Conservation (phyloP, 2,888 invertebrate genomes). For the Noctuana brunneofusca region DNA sequence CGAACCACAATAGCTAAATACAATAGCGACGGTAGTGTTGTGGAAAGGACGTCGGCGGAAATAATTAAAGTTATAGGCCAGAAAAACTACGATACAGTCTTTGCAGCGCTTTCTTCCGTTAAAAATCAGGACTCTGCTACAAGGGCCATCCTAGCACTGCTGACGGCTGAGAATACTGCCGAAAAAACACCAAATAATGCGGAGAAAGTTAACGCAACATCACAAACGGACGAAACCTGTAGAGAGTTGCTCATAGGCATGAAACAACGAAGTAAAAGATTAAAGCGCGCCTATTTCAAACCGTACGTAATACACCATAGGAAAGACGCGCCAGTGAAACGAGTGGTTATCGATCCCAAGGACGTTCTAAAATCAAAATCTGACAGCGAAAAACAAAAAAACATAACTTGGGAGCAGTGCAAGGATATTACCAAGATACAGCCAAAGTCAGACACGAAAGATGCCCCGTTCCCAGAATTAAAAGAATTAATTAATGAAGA, state of each 20-base stretch:
- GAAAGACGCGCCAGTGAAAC: slow-evolving; percentile 44
- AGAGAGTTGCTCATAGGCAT: not conserved
- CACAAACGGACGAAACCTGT: not conserved
- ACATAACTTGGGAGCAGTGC: not conserved
- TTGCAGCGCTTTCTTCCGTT: slow-evolving; percentile 61
- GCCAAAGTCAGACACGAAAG: not conserved
- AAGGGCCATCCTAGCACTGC: slow-evolving; percentile 56
- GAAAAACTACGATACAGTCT: slow-evolving; percentile 59
- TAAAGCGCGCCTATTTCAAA: slow-evolving; percentile 42
- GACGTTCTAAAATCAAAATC: slow-evolving; percentile 34
- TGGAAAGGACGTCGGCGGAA: slow-evolving; percentile 58
- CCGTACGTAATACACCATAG: slow-evolving; percentile 55
- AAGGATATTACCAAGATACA: not conserved
- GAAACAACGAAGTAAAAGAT: no score
- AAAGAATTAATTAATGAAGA: slow-evolving; percentile 47
- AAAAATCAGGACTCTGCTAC: slow-evolving; percentile 61
- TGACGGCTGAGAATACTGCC: slow-evolving; percentile 42
- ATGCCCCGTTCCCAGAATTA: slow-evolving; percentile 42
- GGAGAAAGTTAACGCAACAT: not conserved
- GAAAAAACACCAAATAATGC: not conserved
- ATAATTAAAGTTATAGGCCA: slow-evolving; percentile 63
- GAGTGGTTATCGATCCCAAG: slow-evolving; percentile 49
- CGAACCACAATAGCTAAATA: slow-evolving; percentile 58
- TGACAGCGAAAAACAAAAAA: not conserved
- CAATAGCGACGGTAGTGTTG: slow-evolving; percentile 33